Conservation (phyloP, 64 coral and sea anemone genomes). For the Pocillopora verrucosa region DNA sequence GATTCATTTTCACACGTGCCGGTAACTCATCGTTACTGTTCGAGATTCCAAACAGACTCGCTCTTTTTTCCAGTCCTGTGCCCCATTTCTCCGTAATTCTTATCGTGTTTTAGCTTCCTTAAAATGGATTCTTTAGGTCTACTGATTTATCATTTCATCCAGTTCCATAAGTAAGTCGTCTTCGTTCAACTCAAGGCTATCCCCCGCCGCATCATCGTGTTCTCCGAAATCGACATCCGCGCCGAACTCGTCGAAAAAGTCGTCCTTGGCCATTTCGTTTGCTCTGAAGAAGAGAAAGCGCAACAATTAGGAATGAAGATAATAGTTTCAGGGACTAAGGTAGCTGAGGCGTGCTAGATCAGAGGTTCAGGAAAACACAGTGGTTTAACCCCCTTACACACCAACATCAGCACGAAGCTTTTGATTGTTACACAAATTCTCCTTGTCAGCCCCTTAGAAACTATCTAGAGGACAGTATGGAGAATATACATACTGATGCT, state of each 20-base stretch:
- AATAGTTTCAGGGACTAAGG: neutral
- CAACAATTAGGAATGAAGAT: neutral
- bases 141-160: slow-evolving; percentile 65
- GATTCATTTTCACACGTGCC: no score
- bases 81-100: no score
- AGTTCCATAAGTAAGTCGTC: slow-evolving; percentile 60
- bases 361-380: no score
- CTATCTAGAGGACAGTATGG: no score
- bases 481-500: no score
- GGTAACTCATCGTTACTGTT: neutral
- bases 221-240: slow-evolving; percentile 47
- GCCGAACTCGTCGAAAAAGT: slow-evolving; percentile 20
- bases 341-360: neutral
- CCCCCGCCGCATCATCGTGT: neutral
- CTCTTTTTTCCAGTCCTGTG: neutral
- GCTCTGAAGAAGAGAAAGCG: slow-evolving; percentile 5
- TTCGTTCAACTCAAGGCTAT: slow-evolving; percentile 25
- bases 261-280: slow-evolving; percentile 50
- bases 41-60: neutral
- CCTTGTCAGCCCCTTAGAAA: no score
- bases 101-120: neutral
- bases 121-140: neutral
- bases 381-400: no score
- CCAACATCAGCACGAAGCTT: no score
- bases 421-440: no score